phyloP scores from a whole-genome alignment of 2,888 invertebrate genomes.

The Odontothrips loti region DNA sequence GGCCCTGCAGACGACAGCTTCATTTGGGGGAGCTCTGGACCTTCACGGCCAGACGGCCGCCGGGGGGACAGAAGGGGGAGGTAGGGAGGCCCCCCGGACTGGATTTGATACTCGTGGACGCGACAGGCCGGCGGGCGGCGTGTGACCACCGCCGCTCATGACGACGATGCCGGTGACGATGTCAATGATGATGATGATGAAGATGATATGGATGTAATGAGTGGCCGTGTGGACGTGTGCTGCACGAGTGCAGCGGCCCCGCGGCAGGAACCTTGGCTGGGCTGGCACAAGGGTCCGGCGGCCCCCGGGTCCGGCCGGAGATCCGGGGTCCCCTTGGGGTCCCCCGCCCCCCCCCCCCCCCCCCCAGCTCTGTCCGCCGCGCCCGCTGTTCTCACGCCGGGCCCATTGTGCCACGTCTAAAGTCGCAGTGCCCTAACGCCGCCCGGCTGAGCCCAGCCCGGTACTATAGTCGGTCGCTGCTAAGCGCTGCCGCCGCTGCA shows the following conservation, averaged over 20 bases:
- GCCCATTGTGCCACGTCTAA: not conserved
- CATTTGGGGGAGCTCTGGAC: not conserved
- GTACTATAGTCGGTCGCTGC: not conserved
- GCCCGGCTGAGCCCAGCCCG: not conserved
- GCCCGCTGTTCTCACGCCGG: conserved; percentile 23
- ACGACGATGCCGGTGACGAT: not conserved
- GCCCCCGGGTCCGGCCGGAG: not conserved
- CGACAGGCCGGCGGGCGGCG: not conserved
- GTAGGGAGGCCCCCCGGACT: not conserved
- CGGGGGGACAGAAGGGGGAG: not conserved
- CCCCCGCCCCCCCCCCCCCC: too few species aligned
- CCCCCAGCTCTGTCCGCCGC: too few species aligned
- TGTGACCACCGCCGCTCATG: not conserved
- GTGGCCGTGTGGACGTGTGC: not conserved
- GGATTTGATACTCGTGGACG: conserved; percentile 26
- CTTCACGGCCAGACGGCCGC: not conserved
- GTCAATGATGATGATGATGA: conserved; percentile 12
- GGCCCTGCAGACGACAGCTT: not conserved
- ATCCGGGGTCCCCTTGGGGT: too few species aligned
- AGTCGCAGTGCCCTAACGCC: not conserved
- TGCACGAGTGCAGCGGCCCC: not conserved
- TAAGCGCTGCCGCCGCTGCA: not conserved
- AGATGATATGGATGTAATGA: conserved; percentile 7
- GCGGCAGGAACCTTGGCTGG: not conserved
- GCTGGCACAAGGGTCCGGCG: not conserved